Evolutionary conservation across 2,888 invertebrate species (phyloP).

Genomic region (Synanthedon vespiformis): DNA sequence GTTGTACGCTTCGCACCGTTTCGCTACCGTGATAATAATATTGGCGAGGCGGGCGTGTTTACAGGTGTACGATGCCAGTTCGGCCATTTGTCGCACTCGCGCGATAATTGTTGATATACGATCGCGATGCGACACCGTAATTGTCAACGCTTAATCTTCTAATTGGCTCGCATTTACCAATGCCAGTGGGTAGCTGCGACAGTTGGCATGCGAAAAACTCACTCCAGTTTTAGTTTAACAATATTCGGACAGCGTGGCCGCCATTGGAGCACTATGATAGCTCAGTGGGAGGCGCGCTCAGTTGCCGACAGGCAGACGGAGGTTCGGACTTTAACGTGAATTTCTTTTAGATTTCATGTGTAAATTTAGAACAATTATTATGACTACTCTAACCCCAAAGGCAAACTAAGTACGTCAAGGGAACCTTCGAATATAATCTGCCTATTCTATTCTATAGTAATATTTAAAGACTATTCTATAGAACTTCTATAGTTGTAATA

Average conservation of each 20-base stretch:
- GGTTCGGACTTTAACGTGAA: too few relatives aligned
- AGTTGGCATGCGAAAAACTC: constrained; percentile 40
- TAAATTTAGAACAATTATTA: too few relatives aligned
- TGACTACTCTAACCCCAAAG: too few relatives aligned
- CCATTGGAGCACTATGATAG: constrained; percentile 9
- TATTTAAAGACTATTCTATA: too few relatives aligned
- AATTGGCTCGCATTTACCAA: constrained; percentile 69
- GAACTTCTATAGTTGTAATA: too few relatives aligned
- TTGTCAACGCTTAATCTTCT: constrained; percentile 72
- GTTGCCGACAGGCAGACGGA: too few relatives aligned
- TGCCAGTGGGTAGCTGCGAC: constrained; percentile 52
- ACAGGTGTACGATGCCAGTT: constrained; percentile 40
- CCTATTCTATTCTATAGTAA: too few relatives aligned
- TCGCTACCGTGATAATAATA: too few relatives aligned
- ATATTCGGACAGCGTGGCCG: constrained; percentile 14
- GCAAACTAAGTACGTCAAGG: too few relatives aligned
- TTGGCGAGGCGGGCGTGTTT: constrained; percentile 22
- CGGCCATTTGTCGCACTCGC: constrained; percentile 66
- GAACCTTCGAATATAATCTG: too few relatives aligned
- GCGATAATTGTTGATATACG: constrained; percentile 71
- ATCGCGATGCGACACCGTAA: constrained; percentile 64
- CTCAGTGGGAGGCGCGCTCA: background rate
- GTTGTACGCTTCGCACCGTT: too few relatives aligned
- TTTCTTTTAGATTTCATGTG: too few relatives aligned
- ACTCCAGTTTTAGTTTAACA: constrained; percentile 15